A percentile compares a stretch with the other conserved stretches of the same genome.
Evolutionary conservation across 2,797 vertebrate genomes (phyloP).

Genomic region (Xerus rutilus): DNA sequence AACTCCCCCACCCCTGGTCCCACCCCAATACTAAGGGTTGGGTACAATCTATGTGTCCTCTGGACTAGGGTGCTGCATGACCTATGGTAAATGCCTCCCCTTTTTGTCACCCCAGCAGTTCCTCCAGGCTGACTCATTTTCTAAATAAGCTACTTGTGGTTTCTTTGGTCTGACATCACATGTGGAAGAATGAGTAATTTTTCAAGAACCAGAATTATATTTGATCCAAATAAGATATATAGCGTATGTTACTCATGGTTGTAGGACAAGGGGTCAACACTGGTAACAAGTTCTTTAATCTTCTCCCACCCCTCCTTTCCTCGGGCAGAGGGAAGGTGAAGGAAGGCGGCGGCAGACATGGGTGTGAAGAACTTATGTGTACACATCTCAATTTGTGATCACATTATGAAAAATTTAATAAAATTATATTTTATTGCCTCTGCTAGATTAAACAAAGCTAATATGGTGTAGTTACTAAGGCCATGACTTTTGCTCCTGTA

Average conservation of each 20-base stretch:
- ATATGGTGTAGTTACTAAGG: neutral
- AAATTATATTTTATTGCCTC: slow-evolving; percentile 1
- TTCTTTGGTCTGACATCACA: slow-evolving; percentile 80
- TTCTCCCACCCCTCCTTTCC: neutral
- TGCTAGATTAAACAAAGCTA: slow-evolving; percentile 54
- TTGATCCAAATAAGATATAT: slow-evolving; percentile 63
- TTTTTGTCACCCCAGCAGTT: slow-evolving; percentile 72
- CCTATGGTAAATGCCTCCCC: slow-evolving; percentile 64
- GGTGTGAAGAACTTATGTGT: neutral
- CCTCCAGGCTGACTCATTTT: slow-evolving; percentile 81
- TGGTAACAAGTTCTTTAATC: neutral
- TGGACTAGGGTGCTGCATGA: slow-evolving; percentile 50
- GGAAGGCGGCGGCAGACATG: neutral
- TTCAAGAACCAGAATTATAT: slow-evolving; percentile 77
- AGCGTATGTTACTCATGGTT: slow-evolving; percentile 73
- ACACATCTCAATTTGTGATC: slow-evolving; percentile 16
- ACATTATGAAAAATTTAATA: neutral
- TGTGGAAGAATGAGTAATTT: slow-evolving; percentile 82
- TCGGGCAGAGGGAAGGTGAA: neutral
- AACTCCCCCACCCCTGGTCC: neutral
- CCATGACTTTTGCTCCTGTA: neutral
- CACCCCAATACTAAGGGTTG: neutral
- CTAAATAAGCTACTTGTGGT: slow-evolving; percentile 77
- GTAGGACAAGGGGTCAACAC: slow-evolving; percentile 69
- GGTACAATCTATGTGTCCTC: slow-evolving; percentile 45